Conservation (phyloP, 1,140 invertebrate species). For the Brachionus paranguensis region DNA sequence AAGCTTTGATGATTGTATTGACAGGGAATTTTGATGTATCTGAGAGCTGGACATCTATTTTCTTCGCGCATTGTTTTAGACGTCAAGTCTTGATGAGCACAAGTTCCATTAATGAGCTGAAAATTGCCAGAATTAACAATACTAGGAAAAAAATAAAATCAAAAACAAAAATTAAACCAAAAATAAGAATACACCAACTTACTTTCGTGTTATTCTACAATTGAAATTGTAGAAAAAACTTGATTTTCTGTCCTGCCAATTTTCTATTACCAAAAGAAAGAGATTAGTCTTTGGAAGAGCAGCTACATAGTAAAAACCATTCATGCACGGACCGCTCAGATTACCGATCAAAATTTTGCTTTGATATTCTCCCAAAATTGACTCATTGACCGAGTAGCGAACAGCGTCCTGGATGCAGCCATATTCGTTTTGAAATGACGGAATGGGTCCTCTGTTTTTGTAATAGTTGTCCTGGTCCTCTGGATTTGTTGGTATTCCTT, state of each 20-base stretch:
- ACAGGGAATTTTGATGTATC: neutral
- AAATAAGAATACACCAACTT: neutral
- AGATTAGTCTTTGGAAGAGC: conserved; percentile 55
- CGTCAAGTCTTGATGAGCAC: conserved; percentile 51
- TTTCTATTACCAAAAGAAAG: conserved; percentile 56
- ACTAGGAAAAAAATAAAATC: conserved; percentile 42
- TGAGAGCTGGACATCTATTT: conserved; percentile 48
- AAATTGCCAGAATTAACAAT: conserved; percentile 56
- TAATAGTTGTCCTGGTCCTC: conserved; percentile 56
- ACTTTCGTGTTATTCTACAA: conserved; percentile 55
- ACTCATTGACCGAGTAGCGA: conserved; percentile 48
- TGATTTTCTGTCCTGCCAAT: conserved; percentile 50
- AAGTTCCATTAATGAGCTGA: conserved; percentile 56
- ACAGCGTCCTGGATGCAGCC: conserved; percentile 57
- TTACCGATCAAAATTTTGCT: conserved; percentile 57
- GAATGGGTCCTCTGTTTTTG: conserved; percentile 55
- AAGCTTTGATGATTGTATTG: neutral
- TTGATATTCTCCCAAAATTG: conserved; percentile 48
- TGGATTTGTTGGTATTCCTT: conserved; percentile 55
- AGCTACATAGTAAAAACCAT: conserved; percentile 57
- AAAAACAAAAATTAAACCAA: too few species aligned
- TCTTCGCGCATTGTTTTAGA: conserved; percentile 48
- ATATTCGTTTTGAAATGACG: conserved; percentile 55
- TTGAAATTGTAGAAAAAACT: conserved; percentile 57
- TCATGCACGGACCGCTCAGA: conserved; percentile 57